Evolutionary conservation across 2,888 invertebrate species (phyloP), one percentile per base, ranked within the genome.

Genomic region (Metalampra italica): DNA sequence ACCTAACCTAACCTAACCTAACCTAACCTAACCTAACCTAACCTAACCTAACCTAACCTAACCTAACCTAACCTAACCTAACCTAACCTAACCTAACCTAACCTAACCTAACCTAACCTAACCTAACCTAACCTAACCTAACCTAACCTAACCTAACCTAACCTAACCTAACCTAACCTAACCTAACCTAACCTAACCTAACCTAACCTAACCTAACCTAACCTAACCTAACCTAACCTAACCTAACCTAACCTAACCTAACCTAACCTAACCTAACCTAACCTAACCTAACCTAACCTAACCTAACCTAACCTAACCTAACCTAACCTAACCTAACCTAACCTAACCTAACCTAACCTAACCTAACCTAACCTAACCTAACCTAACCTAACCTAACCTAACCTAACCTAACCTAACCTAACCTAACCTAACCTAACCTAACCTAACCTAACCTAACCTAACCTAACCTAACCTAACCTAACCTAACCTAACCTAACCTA

Each of bases 261-360:
- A 48, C 48, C 48, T 48, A 48, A 48, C 48, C 48, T 48, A 48
- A 48, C 48, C 48, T 48, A 48, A 48, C 48, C 48, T 48, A 48
- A 48, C 48, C 48, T 48, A 48, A 48, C 48, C 48, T 48, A 48
- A 48, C 48, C 48, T 48, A 48, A 48, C 48, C 48, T 48, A 48
- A 48, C 48, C 48, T 48, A 48, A 48, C 48, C 48, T 48, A 48
- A 48, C 48, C 48, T 48, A 48, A 48, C 48, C 48, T 48, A 48
- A 48, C 48, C 48, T 48, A 48, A 48, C 46, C 46, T 41, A 41
- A 46, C 46, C 46, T 46, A 46, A 46, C 46, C 46, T 46, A 46
- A 46, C 46, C 46, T 46, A 46, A 46, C 46, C 46, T 46, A 46
- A 46, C 46, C 46, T 46, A 46, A 46, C 46, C 46, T 46, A 46